phyloP scores from a whole-genome alignment of 2,888 invertebrate species.

The Opisthograptis luteolata region DNA sequence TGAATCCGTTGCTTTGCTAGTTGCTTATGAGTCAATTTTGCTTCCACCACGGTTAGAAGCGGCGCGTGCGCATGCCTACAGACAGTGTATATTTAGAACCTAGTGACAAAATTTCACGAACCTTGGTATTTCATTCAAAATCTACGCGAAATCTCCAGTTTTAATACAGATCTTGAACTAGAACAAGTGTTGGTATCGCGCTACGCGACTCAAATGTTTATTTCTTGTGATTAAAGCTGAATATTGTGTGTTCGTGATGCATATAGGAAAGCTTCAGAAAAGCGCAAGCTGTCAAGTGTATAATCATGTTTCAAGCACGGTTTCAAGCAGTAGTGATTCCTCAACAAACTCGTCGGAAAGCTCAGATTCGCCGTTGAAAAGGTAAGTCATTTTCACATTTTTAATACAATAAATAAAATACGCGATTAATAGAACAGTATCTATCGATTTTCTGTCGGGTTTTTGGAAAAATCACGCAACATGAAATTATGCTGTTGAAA shows the following conservation, averaged over 20 bases:
- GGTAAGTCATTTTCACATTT: slow-evolving; percentile 50
- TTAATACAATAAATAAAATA: background rate
- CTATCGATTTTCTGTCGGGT: no score
- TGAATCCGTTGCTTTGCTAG: slow-evolving; percentile 55
- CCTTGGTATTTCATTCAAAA: slow-evolving; percentile 46
- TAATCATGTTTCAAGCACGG: slow-evolving; percentile 53
- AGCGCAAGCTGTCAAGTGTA: slow-evolving; percentile 65
- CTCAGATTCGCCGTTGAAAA: slow-evolving; percentile 66
- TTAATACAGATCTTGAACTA: slow-evolving; percentile 14
- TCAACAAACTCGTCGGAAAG: slow-evolving; percentile 62
- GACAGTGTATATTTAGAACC: slow-evolving; percentile 68
- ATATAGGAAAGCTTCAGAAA: slow-evolving; percentile 50
- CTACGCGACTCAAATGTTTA: slow-evolving; percentile 24
- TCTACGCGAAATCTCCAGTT: slow-evolving; percentile 41
- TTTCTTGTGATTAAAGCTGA: slow-evolving; percentile 30
- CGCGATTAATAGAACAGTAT: no score
- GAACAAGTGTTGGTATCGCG: background rate
- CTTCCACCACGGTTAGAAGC: slow-evolving; percentile 43
- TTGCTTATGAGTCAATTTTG: slow-evolving; percentile 59
- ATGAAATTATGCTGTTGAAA: no score
- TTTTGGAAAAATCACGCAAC: no score
- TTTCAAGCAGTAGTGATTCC: slow-evolving; percentile 68
- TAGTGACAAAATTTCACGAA: slow-evolving; percentile 65
- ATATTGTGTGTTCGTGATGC: slow-evolving; percentile 14
- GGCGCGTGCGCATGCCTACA: slow-evolving; percentile 46